Conservation (phyloP, 2,113 vertebrate genomes). For the Phodopus roborovskii region DNA sequence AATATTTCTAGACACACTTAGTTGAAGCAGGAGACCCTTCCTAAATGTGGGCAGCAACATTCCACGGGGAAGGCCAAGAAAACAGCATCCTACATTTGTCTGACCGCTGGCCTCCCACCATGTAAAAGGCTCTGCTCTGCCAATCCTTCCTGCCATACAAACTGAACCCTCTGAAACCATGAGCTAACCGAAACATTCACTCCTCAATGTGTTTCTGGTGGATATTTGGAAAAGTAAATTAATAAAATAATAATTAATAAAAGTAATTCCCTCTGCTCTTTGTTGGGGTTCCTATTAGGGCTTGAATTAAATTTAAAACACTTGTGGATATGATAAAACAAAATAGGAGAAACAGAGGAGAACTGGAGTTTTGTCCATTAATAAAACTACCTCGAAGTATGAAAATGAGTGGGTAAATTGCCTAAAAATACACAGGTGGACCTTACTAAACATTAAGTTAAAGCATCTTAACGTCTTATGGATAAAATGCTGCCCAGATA, state of each 20-base stretch:
- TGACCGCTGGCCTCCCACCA: background rate
- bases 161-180: background rate
- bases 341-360: background rate
- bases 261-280: background rate
- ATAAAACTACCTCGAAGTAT: background rate
- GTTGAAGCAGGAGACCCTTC: background rate
- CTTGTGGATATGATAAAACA: background rate
- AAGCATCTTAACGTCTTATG: background rate
- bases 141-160: background rate
- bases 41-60: background rate
- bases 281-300: background rate
- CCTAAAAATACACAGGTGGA: background rate
- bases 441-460: background rate
- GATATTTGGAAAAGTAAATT: background rate
- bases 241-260: background rate
- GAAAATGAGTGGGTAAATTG: background rate
- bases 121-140: background rate
- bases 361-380: background rate
- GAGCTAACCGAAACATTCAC: background rate
- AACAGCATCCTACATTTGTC: too few relatives aligned
- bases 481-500: background rate
- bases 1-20: background rate
- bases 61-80: background rate
- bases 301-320: constrained; percentile 14
- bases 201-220: background rate